phyloP scores from a whole-genome alignment of 2,888 invertebrate species.

The Ametastegia equiseti region DNA sequence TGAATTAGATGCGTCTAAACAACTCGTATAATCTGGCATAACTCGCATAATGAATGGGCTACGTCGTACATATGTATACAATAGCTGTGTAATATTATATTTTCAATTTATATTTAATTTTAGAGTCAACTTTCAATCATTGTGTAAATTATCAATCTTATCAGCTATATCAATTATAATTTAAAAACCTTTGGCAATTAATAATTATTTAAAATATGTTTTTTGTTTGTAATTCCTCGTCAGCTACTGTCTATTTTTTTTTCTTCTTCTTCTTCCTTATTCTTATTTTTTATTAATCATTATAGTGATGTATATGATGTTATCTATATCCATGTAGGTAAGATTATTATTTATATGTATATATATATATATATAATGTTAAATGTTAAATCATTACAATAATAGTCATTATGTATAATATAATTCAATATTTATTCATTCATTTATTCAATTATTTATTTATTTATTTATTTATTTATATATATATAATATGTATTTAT shows the following conservation, averaged over 20 bases:
- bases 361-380: no score
- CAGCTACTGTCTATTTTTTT: conserved; percentile 58
- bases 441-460: conserved; percentile 50
- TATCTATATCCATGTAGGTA: conserved; percentile 59
- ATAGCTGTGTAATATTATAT: conserved; percentile 38
- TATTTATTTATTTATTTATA: not conserved
- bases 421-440: conserved; percentile 65
- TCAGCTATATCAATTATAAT: conserved; percentile 64
- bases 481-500: conserved; percentile 50
- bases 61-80: conserved; percentile 25
- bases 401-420: conserved; percentile 60
- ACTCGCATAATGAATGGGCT: conserved; percentile 26
- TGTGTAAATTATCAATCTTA: conserved; percentile 65
- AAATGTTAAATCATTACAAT: conserved; percentile 59
- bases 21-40: conserved; percentile 33
- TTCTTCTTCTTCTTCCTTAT: no score
- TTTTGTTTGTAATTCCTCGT: conserved; percentile 65
- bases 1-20: not conserved
- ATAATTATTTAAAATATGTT: conserved; percentile 75
- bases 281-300: no score
- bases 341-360: conserved; percentile 50
- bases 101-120: conserved; percentile 70
- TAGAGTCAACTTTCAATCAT: conserved; percentile 75
- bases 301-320: conserved; percentile 59
- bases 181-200: conserved; percentile 74